These are phyloP conservation scores for Manacus vitellinus DNA, from an alignment of 2,113 vertebrate species.

Conservation along the genomic window DNA sequence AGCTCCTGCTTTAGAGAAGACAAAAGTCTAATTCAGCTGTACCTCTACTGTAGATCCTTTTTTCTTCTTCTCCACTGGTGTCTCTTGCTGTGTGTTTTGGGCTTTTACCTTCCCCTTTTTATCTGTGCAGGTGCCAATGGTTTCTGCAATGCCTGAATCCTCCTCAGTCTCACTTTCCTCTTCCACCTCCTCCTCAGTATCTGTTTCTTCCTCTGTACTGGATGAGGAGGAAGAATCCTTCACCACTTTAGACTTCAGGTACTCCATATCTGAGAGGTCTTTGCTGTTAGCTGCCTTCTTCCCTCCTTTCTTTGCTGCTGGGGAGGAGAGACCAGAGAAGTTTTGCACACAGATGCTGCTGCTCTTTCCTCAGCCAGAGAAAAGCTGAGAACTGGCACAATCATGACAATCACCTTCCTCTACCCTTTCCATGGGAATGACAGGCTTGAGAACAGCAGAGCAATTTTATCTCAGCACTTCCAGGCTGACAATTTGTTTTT, in stretches of 20 bases:
- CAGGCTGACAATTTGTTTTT: not conserved
- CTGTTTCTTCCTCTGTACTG: slow-evolving; percentile 43
- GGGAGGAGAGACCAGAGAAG: not conserved
- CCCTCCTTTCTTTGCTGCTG: slow-evolving; percentile 16
- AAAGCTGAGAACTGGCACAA: not conserved
- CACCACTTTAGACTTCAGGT: slow-evolving; percentile 91
- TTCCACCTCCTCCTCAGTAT: not conserved
- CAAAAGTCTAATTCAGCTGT: not conserved
- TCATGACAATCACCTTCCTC: not conserved
- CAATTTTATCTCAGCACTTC: not conserved
- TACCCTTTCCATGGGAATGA: rapidly evolving
- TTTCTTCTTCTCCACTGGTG: not conserved
- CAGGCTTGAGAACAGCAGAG: not conserved
- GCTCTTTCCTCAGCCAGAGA: not conserved
- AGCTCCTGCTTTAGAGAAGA: not conserved
- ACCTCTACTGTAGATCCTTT: slow-evolving; percentile 17
- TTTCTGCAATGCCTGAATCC: not conserved
- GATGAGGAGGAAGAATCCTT: slow-evolving; percentile 30
- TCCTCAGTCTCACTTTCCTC: slow-evolving; percentile 17
- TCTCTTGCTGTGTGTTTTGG: not conserved
- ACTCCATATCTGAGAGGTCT: slow-evolving; percentile 92
- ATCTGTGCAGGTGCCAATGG: not conserved
- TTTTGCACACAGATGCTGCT: not conserved
- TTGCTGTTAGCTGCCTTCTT: slow-evolving; percentile 62
- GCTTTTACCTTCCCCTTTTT: not conserved